Evolutionary conservation across 2,113 vertebrate species (phyloP).

Genomic region (Loxodonta africana): DNA sequence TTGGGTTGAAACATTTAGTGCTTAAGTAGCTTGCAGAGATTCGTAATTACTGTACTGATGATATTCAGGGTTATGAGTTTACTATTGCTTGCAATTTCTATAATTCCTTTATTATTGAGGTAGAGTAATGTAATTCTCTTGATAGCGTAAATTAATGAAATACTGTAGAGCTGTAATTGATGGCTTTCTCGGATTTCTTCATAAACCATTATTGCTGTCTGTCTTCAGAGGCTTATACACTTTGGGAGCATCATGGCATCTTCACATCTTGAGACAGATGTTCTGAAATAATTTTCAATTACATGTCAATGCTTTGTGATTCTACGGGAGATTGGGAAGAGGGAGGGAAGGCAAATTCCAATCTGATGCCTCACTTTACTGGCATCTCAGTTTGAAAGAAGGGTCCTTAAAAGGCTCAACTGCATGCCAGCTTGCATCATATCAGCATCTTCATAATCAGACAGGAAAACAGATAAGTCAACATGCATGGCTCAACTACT

Average conservation of each 20-base stretch:
- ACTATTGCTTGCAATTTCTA: background rate
- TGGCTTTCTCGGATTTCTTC: constrained; percentile 49
- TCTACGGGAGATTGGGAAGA: background rate
- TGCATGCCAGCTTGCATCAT: too few species aligned
- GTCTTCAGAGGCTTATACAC: background rate
- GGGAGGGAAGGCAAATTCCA: background rate
- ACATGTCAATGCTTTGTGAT: background rate
- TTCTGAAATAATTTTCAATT: constrained; percentile 72
- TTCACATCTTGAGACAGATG: constrained; percentile 46
- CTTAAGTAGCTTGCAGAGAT: background rate
- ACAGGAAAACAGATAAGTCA: background rate
- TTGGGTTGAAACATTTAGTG: background rate
- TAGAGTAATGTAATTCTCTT: constrained; percentile 3
- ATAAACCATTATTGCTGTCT: constrained; percentile 21
- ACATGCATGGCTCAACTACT: background rate
- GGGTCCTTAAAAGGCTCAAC: background rate
- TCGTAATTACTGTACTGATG: background rate
- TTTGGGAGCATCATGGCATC: background rate
- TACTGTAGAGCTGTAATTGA: constrained; percentile 9
- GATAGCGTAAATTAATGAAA: constrained; percentile 65
- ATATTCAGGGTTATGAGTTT: constrained; percentile 9
- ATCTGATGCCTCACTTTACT: background rate
- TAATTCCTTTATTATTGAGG: constrained; percentile 57
- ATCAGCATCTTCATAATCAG: background rate
- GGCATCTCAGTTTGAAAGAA: background rate